phyloP scores from a whole-genome alignment of 2,113 vertebrate species.

The Leucosticte australis region DNA sequence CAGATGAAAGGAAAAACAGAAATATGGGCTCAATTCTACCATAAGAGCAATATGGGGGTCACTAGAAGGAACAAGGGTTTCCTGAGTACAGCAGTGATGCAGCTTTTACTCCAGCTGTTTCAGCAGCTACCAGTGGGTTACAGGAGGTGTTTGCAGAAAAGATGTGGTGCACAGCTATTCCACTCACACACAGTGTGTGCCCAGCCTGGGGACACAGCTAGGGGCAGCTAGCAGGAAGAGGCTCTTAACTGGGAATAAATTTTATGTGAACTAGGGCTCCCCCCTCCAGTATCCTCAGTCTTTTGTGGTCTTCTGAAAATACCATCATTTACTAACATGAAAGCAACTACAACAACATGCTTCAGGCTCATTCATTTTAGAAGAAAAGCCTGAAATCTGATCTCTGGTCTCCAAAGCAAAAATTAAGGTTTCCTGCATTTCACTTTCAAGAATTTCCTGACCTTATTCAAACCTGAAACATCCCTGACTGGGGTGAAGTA shows the following conservation, averaged over 20 bases:
- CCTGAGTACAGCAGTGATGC: neutral
- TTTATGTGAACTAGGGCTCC: neutral
- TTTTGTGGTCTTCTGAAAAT: neutral
- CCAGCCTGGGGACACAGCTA: neutral
- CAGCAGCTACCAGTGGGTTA: neutral
- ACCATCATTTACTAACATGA: neutral
- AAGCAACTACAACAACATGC: neutral
- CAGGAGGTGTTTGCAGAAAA: neutral
- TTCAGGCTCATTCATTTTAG: neutral
- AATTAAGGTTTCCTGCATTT: neutral
- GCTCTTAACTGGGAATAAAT: neutral
- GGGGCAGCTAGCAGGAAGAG: neutral
- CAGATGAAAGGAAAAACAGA: conserved; percentile 23
- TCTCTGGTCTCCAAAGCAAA: neutral
- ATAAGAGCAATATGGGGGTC: neutral
- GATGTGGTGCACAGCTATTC: neutral
- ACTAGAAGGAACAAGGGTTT: neutral
- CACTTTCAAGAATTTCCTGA: neutral
- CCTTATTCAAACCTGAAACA: neutral
- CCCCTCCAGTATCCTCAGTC: neutral
- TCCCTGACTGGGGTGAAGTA: neutral
- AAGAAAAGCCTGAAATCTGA: neutral
- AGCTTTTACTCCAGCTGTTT: neutral
- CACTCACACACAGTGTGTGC: neutral
- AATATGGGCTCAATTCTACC: neutral